Conservation (phyloP, 1,140 invertebrate species). For the Brachionus rubens region DNA sequence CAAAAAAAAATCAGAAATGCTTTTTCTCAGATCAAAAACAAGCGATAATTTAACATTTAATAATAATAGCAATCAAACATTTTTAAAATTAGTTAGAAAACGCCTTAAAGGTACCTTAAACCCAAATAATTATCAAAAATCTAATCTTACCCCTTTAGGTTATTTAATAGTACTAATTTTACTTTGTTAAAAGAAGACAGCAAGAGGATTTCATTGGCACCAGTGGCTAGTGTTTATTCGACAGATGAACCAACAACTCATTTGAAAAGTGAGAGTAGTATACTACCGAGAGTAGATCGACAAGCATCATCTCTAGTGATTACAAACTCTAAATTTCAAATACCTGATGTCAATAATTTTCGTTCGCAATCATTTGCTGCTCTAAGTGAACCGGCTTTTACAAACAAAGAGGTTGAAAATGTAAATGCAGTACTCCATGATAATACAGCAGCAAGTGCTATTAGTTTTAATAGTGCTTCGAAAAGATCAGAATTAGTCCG, state of each 20-base stretch:
- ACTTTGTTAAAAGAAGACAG: neutral
- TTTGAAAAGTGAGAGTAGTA: neutral
- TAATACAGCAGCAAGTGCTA: neutral
- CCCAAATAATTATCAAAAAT: too few species aligned
- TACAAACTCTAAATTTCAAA: conserved; percentile 29
- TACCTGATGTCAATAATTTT: conserved; percentile 11
- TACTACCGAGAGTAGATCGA: neutral
- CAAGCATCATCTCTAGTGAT: neutral
- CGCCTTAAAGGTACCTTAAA: conserved; percentile 16
- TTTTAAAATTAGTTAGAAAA: conserved; percentile 28
- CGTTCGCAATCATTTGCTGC: neutral
- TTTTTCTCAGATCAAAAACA: conserved; percentile 9
- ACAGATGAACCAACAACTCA: neutral
- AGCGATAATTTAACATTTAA: conserved; percentile 1
- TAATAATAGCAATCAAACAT: conserved; percentile 30
- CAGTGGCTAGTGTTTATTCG: conserved; percentile 6
- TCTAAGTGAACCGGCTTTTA: conserved; percentile 8
- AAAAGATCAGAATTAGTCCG: neutral
- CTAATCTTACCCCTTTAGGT: too few species aligned
- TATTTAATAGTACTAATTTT: too few species aligned
- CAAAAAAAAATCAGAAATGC: conserved; percentile 26
- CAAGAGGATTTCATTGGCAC: neutral
- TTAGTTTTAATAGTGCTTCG: neutral
- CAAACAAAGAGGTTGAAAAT: neutral
- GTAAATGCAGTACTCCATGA: neutral